Evolutionary conservation across 2,797 vertebrate species (phyloP).

Genomic region (Crocidura indochinensis): DNA sequence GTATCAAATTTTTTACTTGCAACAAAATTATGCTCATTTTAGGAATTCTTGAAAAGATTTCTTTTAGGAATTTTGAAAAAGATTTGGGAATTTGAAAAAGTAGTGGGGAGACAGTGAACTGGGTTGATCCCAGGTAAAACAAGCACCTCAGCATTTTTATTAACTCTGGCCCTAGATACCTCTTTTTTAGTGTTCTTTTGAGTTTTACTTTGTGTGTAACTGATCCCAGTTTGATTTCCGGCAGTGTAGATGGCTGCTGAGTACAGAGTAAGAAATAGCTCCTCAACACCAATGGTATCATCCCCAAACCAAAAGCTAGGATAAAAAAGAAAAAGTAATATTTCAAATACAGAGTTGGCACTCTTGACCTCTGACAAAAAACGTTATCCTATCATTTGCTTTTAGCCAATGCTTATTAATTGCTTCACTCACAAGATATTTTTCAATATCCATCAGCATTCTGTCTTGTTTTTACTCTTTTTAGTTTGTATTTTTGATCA

Average conservation of each 20-base stretch:
- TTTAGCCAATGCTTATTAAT: not conserved
- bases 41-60: slow-evolving; percentile 31
- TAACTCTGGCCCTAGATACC: too few species aligned
- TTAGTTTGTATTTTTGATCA: too few species aligned
- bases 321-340: not conserved
- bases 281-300: too few species aligned
- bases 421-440: not conserved
- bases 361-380: not conserved
- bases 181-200: slow-evolving; percentile 10
- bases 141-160: too few species aligned
- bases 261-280: too few species aligned
- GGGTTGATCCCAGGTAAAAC: too few species aligned
- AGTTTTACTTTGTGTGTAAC: not conserved
- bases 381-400: not conserved
- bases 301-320: too few species aligned
- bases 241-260: too few species aligned
- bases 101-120: too few species aligned
- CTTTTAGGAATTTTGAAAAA: slow-evolving; percentile 54
- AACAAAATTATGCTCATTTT: slow-evolving; percentile 40
- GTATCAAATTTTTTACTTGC: not conserved
- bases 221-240: too few species aligned
- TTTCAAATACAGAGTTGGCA: not conserved
- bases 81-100: not conserved
- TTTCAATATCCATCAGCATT: too few species aligned
- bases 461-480: too few species aligned